A percentile compares a stretch with the other conserved stretches of the same genome.
phyloP scores from a whole-genome alignment of 2,888 invertebrate species.

The Stenotaenia linearis region DNA sequence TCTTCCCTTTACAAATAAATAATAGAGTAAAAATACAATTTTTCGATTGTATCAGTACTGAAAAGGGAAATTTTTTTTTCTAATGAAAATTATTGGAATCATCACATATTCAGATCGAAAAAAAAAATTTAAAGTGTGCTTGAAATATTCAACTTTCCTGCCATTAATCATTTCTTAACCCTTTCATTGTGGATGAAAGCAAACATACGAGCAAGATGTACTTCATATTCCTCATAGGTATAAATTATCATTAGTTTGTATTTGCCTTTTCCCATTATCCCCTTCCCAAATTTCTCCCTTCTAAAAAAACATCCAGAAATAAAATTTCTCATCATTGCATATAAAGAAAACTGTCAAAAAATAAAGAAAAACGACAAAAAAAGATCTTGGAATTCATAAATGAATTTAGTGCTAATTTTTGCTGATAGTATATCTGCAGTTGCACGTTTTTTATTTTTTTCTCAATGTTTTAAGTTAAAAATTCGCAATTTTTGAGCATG shows the following conservation, averaged over 20 bases:
- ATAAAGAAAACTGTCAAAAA: conserved; percentile 1
- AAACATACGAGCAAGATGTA: conserved; percentile 33
- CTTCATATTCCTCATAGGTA: conserved; percentile 38
- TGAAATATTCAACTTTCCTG: conserved; percentile 29
- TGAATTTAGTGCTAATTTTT: conserved; percentile 24
- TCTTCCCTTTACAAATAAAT: neutral
- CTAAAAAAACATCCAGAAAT: neutral
- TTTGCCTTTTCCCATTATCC: conserved; percentile 22
- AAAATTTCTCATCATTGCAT: conserved; percentile 26
- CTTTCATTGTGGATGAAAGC: conserved; percentile 31
- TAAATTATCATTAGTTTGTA: conserved; percentile 31
- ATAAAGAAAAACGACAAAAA: neutral
- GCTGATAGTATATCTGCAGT: conserved; percentile 2
- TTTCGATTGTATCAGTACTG: neutral
- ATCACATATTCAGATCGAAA: too few relatives aligned
- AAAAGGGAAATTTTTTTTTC: neutral
- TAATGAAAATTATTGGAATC: neutral
- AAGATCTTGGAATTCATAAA: neutral
- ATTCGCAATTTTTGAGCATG: neutral
- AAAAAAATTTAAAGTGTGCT: neutral
- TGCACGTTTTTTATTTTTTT: neutral
- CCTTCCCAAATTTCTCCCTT: neutral
- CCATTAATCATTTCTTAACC: conserved; percentile 35
- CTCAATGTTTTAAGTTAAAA: neutral
- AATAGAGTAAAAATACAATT: neutral